Base-by-base conservation (phyloP, 2,888 invertebrate genomes). In the Gasteruption jaculator region DNA sequence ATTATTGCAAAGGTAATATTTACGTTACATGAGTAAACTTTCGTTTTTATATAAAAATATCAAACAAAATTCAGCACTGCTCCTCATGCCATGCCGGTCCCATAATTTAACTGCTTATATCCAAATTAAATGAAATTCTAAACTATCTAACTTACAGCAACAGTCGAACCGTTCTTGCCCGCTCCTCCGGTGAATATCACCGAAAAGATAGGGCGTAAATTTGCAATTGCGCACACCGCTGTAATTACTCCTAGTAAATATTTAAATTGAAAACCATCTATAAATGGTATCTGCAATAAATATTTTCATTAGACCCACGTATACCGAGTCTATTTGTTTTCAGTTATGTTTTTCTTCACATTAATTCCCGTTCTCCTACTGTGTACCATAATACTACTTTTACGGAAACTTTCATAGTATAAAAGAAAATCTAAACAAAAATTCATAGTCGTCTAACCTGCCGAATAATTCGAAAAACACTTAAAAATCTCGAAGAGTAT, bases 141-240 rank as follows among this genome's bases (percentile, higher is more conserved):
- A 50, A 59, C 19, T 58, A 51, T 52, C 53, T 45, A 61, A 70
- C 91, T 90, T 88, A 96, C 95, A 77, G 96, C 96, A 63, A 95
- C 93, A 55, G 96, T 93, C 61, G 96, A 96, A 77, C 95, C 95
- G 79, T 96, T 96, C 80, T 94, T 96, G 70, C 96, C 96, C 69
- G 90, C 88, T 73, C 97, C 97, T 71, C 93, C 90, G 73, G 81
- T 78, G 68, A 77, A 76, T 67, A 80, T 77, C 61, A 79, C 74
- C 61, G 80, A 79, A 72, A 82, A 79, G 71, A 85, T 82, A 71
- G 82, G 77, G 73, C 81, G 82, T 66, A 86, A 75, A 63, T 86
- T 81, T 74, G 83, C 77, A 69, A 79, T 71, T 62, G 86, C 80
- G 74, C 84, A 84, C 64, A 79, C 72, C 70, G 86, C 72, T 65